Percentiles rank a stretch among this genome's conserved stretches.
Evolutionary conservation across 2,888 invertebrate species (phyloP).

Genomic region (Hirtodrosophila trivittata): DNA sequence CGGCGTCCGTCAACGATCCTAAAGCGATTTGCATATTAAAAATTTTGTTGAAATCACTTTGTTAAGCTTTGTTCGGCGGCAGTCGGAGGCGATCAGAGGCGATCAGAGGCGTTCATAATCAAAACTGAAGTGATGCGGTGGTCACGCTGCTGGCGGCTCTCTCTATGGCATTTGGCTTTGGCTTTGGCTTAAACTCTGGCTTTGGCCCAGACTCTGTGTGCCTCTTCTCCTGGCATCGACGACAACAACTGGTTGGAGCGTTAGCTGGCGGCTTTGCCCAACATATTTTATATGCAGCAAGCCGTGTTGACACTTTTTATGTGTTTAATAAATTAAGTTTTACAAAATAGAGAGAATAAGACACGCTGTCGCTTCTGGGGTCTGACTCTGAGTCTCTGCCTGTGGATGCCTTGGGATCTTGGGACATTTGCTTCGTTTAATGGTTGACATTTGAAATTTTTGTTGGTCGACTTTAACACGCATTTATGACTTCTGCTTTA

Average conservation of each 20-base stretch:
- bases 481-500: conserved; percentile 74
- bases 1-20: conserved; percentile 75
- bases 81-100: conserved; percentile 68
- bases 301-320: conserved; percentile 80
- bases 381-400: conserved; percentile 8
- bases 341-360: conserved; percentile 69
- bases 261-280: conserved; percentile 47
- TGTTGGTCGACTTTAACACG: conserved; percentile 67
- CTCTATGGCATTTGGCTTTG: too few species aligned
- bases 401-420: conserved; percentile 4
- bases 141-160: conserved; percentile 30
- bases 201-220: conserved; percentile 1
- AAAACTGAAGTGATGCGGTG: conserved; percentile 70
- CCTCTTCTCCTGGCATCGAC: conserved; percentile 17
- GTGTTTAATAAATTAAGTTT: conserved; percentile 77
- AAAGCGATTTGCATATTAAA: conserved; percentile 74
- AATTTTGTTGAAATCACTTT: conserved; percentile 71
- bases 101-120: conserved; percentile 73
- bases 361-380: conserved; percentile 40
- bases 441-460: conserved; percentile 67
- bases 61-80: conserved; percentile 72
- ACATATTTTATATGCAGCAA: conserved; percentile 75
- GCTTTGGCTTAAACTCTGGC: not conserved
- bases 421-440: conserved; percentile 54
- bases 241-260: conserved; percentile 26